These are phyloP conservation scores for Prolemur simus DNA, from an alignment of 2,113 vertebrate species.

Conservation along the genomic window DNA sequence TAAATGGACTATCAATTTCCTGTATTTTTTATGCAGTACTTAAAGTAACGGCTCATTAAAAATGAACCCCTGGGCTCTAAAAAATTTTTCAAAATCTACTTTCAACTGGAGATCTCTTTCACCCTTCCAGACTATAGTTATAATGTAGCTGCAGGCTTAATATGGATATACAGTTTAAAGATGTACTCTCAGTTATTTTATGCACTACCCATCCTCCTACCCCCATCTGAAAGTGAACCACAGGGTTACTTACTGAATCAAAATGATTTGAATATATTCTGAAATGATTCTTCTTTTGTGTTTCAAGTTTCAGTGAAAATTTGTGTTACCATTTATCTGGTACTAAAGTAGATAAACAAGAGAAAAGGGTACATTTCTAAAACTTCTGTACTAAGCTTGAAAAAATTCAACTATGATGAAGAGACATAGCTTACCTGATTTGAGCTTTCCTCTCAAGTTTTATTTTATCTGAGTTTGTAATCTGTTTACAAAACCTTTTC, in stretches of 20 bases:
- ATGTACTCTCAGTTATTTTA: slow-evolving; percentile 74
- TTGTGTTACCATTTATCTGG: background rate
- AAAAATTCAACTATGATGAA: background rate
- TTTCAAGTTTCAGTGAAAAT: slow-evolving; percentile 56
- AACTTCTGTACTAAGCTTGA: background rate
- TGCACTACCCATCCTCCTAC: background rate
- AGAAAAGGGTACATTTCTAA: slow-evolving; percentile 16
- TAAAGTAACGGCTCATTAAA: slow-evolving; percentile 99
- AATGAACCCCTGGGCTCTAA: slow-evolving; percentile 95
- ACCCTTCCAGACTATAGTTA: slow-evolving; percentile 92
- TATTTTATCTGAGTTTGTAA: background rate
- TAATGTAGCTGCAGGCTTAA: slow-evolving; percentile 92
- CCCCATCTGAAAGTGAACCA: background rate
- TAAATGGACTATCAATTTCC: slow-evolving; percentile 99
- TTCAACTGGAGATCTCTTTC: slow-evolving; percentile 94
- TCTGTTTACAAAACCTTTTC: background rate
- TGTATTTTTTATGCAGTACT: slow-evolving; percentile 99
- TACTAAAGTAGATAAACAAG: background rate
- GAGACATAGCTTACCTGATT: background rate
- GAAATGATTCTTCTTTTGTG: slow-evolving; percentile 39
- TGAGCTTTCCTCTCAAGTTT: background rate
- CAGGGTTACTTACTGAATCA: slow-evolving; percentile 51
- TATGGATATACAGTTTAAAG: slow-evolving; percentile 85
- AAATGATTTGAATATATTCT: slow-evolving; percentile 21
- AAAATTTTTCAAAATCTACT: slow-evolving; percentile 90